Evolutionary conservation across 2,797 vertebrate genomes (phyloP), one percentile per base, ranked within the genome.

Genomic region (Cryptoblepharus egeriae): DNA sequence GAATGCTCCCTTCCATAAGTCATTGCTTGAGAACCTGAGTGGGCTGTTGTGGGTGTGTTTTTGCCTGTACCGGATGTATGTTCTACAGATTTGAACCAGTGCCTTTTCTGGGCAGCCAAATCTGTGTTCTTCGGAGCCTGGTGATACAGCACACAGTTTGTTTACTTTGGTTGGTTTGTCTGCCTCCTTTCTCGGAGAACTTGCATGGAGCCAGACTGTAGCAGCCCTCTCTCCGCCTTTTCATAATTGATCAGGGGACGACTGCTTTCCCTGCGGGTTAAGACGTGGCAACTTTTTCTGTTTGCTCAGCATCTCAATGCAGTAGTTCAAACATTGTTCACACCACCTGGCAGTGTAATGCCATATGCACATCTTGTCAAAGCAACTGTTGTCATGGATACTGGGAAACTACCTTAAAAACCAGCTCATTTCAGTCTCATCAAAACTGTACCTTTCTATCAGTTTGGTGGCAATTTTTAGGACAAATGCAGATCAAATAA

Each of bases 251-350:
- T 99, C 98, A 98, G 97, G 97, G 97, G 97, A 97, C 96, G 97
- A 97, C 97, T 98, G 96, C 93, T 93, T 97, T 98, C 98, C 98
- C 98, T 91, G 95, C 97, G 97, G 97, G 97, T 98, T 98, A 98
- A 98, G 97, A 98, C 96, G 95, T 97, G 97, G 98, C 97, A 98
- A 98, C 97, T 98, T 98, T 97, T 97, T 96, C 96, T 99, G 98
- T 99, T 99, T 99, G 98, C 98, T 98, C 97, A 97, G 98, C 97
- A 98, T 99, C 98, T 98, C 98, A 98, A 98, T 99, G 98, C 97
- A 98, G 97, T 97, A 98, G 98, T 99, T 99, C 98, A 99, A 99
- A 99, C 98, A 99, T 98, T 98, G 98, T 99, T 99, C 97, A 97
- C 97, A 99, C 97, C 98, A 98, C 97, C 98, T 99, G 98, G 97